Evolutionary conservation across 2,797 vertebrate genomes (phyloP), one percentile per base, ranked within the genome.

Genomic region (Bothrops alternatus): DNA sequence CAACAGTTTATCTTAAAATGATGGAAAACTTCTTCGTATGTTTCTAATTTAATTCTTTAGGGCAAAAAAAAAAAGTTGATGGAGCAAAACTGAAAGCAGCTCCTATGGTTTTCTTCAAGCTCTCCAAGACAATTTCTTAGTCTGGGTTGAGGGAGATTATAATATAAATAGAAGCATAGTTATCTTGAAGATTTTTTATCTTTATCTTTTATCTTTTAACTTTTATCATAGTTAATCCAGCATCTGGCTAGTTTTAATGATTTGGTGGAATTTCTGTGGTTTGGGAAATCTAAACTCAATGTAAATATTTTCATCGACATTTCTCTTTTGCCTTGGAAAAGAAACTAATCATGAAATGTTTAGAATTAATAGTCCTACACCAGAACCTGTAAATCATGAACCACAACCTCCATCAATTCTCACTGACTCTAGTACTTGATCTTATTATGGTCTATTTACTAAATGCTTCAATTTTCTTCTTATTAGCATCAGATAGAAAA

Each of bases 241-340:
- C 42, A 96, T 96, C 93, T 97, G 95, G 89, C 93, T 95, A 60
- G 93, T 96, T 96, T 95, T 94, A 94, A 96, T 87, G 88, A 94
- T 92, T 91, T 96, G 96, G 93, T 94, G 95, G 92, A 56, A 94
- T 96, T 96, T 95, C 94, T 95, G 55, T 93, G 82, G 92, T 96
- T 95, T 96, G 90, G 89, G 94, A 97, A 97, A 96, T 91, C 93
- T 92, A 95, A 96, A 96, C 92, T 96, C 92, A 95, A 96, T 95
- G 87, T 95, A 96, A 95, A 95, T 90, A 95, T 92, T 88, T 95
- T 96, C 93, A 94, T 95, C 95, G 95, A 96, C 93, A 95, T 95
- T 96, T 95, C 95, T 93, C 96, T 95, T 90, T 93, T 96, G 88
- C 93, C 95, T 93, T 61, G 69, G 91, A 96, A 95, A 94, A 95